phyloP scores from a whole-genome alignment of 2,113 vertebrate species.

The Myxocyprinus asiaticus region DNA sequence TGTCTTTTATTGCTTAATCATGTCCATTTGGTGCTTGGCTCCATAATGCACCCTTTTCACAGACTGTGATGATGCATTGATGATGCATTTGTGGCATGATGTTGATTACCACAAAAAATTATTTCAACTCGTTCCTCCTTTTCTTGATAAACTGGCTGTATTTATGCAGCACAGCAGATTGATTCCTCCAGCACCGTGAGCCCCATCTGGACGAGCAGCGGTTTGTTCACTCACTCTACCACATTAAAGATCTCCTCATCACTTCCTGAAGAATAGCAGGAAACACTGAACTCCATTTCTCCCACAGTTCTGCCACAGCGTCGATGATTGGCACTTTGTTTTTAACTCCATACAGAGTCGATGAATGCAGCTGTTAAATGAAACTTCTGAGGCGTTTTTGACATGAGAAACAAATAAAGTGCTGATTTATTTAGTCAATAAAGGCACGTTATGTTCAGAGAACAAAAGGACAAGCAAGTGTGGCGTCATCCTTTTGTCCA shows the following conservation, averaged over 20 bases:
- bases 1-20: too few species aligned
- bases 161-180: too few species aligned
- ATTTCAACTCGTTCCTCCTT: too few species aligned
- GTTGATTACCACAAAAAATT: too few species aligned
- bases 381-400: conserved; percentile 8
- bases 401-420: background rate
- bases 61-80: too few species aligned
- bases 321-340: conserved; percentile 45
- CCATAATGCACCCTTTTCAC: too few species aligned
- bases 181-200: too few species aligned
- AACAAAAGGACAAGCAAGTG: background rate
- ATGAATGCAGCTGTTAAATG: conserved; percentile 12
- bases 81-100: too few species aligned
- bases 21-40: too few species aligned
- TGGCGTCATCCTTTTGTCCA: background rate
- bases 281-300: conserved; percentile 57
- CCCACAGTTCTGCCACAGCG: conserved; percentile 33
- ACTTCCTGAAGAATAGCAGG: conserved; percentile 32
- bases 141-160: too few species aligned
- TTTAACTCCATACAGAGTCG: conserved; percentile 23
- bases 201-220: too few species aligned
- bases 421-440: conserved; percentile 26
- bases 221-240: conserved; percentile 39
- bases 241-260: conserved; percentile 64
- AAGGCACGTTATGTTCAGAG: background rate